These are phyloP conservation scores for Polyergus mexicanus DNA, from an alignment of 1,140 invertebrate genomes.

Conservation along the genomic window DNA sequence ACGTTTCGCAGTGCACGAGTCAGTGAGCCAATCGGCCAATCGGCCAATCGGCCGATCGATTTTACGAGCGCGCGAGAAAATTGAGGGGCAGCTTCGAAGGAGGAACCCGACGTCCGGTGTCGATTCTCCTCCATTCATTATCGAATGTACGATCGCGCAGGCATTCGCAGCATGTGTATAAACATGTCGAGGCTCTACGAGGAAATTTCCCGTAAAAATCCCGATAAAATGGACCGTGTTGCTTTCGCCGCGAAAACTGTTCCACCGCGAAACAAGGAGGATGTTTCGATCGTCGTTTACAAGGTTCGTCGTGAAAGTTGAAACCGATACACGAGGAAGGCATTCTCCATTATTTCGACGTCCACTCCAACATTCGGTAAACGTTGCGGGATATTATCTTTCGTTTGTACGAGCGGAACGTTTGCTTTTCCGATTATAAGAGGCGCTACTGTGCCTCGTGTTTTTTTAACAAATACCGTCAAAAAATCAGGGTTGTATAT, in stretches of 20 bases:
- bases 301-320: conserved; percentile 54
- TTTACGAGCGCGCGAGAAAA: conserved; percentile 61
- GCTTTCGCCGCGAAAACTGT: conserved; percentile 48
- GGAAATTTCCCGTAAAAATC: conserved; percentile 28
- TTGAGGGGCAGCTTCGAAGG: conserved; percentile 38
- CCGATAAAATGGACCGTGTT: neutral
- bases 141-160: neutral
- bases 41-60: conserved; percentile 51
- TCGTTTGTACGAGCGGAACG: conserved; percentile 61
- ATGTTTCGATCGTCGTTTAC: neutral
- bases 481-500: neutral
- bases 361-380: conserved; percentile 56
- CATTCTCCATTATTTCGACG: conserved; percentile 53
- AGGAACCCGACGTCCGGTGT: neutral
- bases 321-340: conserved; percentile 44
- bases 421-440: conserved; percentile 68
- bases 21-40: conserved; percentile 43
- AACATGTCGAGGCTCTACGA: conserved; percentile 5
- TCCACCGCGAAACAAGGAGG: conserved; percentile 22
- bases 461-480: conserved; percentile 48
- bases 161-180: neutral
- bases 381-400: conserved; percentile 61
- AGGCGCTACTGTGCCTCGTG: conserved; percentile 21
- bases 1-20: conserved; percentile 37
- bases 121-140: neutral